Percentiles rank a stretch among this genome's conserved stretches.
phyloP scores from a whole-genome alignment of 2,888 invertebrate species.

The Subacronicta megacephala region DNA sequence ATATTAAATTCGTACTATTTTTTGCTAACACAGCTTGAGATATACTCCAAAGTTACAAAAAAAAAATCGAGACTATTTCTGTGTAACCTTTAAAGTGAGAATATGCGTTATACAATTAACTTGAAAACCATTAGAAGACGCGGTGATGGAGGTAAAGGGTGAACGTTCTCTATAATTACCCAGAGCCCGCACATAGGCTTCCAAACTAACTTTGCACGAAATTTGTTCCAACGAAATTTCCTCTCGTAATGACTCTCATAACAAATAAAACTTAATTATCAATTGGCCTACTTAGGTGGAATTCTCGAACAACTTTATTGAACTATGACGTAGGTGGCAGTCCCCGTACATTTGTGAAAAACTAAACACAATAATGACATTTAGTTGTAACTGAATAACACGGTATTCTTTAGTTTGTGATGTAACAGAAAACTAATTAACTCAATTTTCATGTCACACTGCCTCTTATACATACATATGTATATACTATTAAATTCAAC shows the following conservation, averaged over 20 bases:
- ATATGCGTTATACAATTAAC: conserved; percentile 45
- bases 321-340: conserved; percentile 66
- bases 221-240: conserved; percentile 66
- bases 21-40: too few relatives aligned
- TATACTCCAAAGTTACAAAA: too few relatives aligned
- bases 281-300: conserved; percentile 66
- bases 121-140: conserved; percentile 48
- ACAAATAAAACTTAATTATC: conserved; percentile 76
- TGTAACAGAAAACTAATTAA: too few relatives aligned
- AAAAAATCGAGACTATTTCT: too few relatives aligned
- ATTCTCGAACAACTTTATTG: conserved; percentile 60
- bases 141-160: conserved; percentile 53
- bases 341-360: conserved; percentile 45
- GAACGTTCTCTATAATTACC: conserved; percentile 64
- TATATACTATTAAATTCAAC: too few relatives aligned
- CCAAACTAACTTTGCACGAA: conserved; percentile 66
- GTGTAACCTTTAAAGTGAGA: background rate
- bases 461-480: too few relatives aligned
- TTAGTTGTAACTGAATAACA: too few relatives aligned
- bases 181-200: conserved; percentile 66
- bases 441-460: too few relatives aligned
- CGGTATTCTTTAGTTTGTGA: background rate
- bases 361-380: too few relatives aligned
- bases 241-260: conserved; percentile 68
- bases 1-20: too few relatives aligned